Conservation (phyloP, 2,888 invertebrate species). For the Latheticus oryzae region DNA sequence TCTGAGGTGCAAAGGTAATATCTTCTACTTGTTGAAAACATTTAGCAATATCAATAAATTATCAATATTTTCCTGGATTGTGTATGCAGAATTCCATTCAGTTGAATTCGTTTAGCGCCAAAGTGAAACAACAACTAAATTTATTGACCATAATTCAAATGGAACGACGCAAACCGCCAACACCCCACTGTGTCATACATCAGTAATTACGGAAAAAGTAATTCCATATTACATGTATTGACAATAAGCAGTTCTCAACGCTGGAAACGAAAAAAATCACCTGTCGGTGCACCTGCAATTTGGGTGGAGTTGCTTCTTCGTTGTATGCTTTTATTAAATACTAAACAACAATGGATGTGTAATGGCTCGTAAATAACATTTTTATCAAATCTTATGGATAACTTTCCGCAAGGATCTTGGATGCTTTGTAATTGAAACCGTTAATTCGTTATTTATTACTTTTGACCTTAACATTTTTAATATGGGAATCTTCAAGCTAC, state of each 20-base stretch:
- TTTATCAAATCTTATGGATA: slow-evolving; percentile 34
- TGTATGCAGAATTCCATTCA: slow-evolving; percentile 25
- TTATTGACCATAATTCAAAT: slow-evolving; percentile 37
- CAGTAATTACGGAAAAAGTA: slow-evolving; percentile 37
- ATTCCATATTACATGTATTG: slow-evolving; percentile 25
- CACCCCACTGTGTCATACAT: slow-evolving; percentile 38
- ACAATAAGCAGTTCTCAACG: slow-evolving; percentile 28
- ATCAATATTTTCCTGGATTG: slow-evolving; percentile 14
- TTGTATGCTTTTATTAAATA: slow-evolving; percentile 30
- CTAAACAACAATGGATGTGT: slow-evolving; percentile 28
- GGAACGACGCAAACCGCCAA: slow-evolving; percentile 29
- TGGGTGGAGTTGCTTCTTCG: slow-evolving; percentile 27
- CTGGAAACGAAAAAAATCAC: slow-evolving; percentile 34
- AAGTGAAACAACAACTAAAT: slow-evolving; percentile 31
- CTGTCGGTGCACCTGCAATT: slow-evolving; percentile 41
- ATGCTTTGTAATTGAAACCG: slow-evolving; percentile 31
- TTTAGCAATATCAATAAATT: slow-evolving; percentile 14
- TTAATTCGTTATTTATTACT: slow-evolving; percentile 35
- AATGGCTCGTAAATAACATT: slow-evolving; percentile 34
- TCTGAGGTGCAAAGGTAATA: too few relatives aligned
- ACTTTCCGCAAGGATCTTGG: slow-evolving; percentile 28
- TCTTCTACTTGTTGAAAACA: slow-evolving; percentile 4
- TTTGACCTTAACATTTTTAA: slow-evolving; percentile 30
- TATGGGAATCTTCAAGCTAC: slow-evolving; percentile 13
- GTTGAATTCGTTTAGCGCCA: slow-evolving; percentile 27